Base-by-base conservation (phyloP, 2,888 invertebrate genomes). In the Chloromyia formosa region DNA sequence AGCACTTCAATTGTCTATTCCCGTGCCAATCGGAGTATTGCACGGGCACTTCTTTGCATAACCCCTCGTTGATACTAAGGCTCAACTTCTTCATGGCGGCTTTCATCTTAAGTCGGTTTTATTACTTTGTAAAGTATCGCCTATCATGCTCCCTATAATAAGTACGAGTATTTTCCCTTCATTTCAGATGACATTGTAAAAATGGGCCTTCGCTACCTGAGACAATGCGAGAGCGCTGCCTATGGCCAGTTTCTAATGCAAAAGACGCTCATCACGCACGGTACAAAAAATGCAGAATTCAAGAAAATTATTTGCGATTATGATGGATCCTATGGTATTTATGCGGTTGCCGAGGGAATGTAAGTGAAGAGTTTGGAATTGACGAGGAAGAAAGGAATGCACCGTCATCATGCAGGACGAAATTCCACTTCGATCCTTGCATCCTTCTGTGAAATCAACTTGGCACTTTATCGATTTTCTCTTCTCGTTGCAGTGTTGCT, bases 161-260 rank as follows among this genome's bases (percentile, higher is more conserved):
- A 2, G 7, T 35, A 35, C 27, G 7, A 35, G 7, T 35, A 35
- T 35, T 35, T 7, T 35, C 27, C 27, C 27, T 35, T 35, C 66
- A 23, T 73, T 68, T 53, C 71, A 79, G 79, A 79, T 77, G 78
- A 78, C 77, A 78, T 75, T 72, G 74, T 82, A 61, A 80, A 82
- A 74, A 81, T 87, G 61, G 90, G 90, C 60, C 85, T 85, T 60
- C 87, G 88, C 80, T 92, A 92, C 82, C 82, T 90, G 74, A 86
- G 92, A 78, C 87, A 87, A 82, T 92, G 92, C 82, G 92, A 92
- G 83, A 92, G 91, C 82, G 83, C 88, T 77, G 86, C 87, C 42
- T 86, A 88, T 77, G 90, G 90, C 3, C 85, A 87, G 79, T 82
- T 83, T 4, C 82, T 84, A 74, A 86, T 91, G 77, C 83, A 85